A percentile compares a stretch with the other conserved stretches of the same genome.
Conservation (phyloP, 2,797 vertebrate genomes). For the Manis javanica region DNA sequence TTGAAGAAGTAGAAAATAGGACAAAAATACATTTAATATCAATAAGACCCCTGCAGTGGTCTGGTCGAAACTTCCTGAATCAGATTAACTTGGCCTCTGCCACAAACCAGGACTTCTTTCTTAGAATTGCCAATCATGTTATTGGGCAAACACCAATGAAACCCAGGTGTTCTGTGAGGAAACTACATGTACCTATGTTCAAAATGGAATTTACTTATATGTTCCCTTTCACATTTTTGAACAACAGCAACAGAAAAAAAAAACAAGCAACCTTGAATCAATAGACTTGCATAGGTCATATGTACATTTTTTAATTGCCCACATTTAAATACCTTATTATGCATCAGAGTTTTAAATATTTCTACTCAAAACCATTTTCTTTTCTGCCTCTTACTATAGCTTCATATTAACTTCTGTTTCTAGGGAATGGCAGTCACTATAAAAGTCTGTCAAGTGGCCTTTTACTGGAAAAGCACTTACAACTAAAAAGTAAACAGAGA, state of each 20-base stretch:
- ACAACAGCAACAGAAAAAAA: neutral
- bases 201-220: neutral
- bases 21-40: neutral
- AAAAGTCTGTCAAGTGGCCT: neutral
- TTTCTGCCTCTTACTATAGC: neutral
- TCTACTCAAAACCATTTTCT: neutral
- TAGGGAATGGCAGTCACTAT: neutral
- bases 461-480: neutral
- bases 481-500: neutral
- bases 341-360: neutral
- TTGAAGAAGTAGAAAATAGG: neutral
- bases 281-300: neutral
- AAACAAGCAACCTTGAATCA: neutral
- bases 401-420: neutral
- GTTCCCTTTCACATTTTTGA: neutral
- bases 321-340: neutral
- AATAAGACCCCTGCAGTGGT: neutral
- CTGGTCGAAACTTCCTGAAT: neutral
- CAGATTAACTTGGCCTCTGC: neutral
- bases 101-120: neutral
- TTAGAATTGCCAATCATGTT: neutral
- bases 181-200: neutral
- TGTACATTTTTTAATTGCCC: neutral
- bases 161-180: neutral
- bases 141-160: neutral